Evolutionary conservation across 1,140 invertebrate species (phyloP), one percentile per base, ranked within the genome.

Genomic region (Magallana ariakensis): DNA sequence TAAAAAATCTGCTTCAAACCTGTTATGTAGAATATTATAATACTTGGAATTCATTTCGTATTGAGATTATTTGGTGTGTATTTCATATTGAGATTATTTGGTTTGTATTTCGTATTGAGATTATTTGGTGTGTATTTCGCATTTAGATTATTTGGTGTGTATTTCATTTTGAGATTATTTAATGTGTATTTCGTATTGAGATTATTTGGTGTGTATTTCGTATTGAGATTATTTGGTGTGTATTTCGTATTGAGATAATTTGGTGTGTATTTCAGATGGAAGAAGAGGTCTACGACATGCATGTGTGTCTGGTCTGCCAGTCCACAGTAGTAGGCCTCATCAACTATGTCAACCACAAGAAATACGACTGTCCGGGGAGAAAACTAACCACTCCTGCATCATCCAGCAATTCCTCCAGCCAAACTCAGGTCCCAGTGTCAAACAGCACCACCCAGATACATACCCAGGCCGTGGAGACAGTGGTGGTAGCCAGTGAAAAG

Each of bases 241-340:
- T n/a, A n/a, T n/a, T n/a, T n/a, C 83, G 16, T 80, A 80, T 1
- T 60, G 58, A 60, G 15, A 60, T 13, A n/a, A 60, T 86, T 85
- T 46, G 70, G 84, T 83, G 13, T 16, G 33, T 62, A 83, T 33
- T 33, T 53, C 33, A 81, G 55, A 91, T 87, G 87, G 87, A 87
- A 26, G 89, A 90, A 11, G 90, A 91, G 22, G 91, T 92, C 57
- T 88, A 85, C 46, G 92, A 92, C 80, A 90, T 90, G 33, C 97
- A 98, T 91, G 96, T 97, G 85, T 98, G 97, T 93, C 96, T 98
- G 85, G 97, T 97, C 90, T 98, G 97, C 94, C 96, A 97, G 87
- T 91, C 96, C 1, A 98, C 97, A 0, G 96, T 98, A 60, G 94
- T 96, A 16, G 97, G 97, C 0, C 95, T 98, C 0, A 96, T 97